Evolutionary conservation across 2,113 vertebrate genomes (phyloP).

Genomic region (Gnathonemus echidnorhynchus): DNA sequence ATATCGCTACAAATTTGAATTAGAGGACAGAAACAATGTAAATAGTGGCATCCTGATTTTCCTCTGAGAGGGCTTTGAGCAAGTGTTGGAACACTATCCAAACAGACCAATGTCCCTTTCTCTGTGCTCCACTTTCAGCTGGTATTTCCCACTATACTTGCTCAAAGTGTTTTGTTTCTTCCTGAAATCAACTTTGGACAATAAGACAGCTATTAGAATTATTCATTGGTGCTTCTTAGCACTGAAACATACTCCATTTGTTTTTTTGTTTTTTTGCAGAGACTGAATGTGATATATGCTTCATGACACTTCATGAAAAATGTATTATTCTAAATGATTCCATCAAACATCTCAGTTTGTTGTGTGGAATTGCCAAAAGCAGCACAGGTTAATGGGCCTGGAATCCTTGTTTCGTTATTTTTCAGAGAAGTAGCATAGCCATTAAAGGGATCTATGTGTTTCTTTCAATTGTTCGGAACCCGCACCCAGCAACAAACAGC

Average conservation of each 20-base stretch:
- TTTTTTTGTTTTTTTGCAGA: not conserved
- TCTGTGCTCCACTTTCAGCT: not conserved
- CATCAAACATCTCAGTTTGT: not conserved
- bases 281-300: not conserved
- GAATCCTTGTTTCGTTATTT: constrained; percentile 22
- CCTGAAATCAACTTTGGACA: not conserved
- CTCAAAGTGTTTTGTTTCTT: not conserved
- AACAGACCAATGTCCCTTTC: not conserved
- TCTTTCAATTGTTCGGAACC: not conserved
- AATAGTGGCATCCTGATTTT: not conserved
- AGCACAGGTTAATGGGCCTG: not conserved
- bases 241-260: not conserved
- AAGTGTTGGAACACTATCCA: not conserved
- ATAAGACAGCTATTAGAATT: not conserved
- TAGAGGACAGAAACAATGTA: not conserved
- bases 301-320: not conserved
- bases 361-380: not conserved
- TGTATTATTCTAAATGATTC: not conserved
- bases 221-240: not conserved
- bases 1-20: not conserved
- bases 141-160: not conserved
- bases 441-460: not conserved
- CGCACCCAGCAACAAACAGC: not conserved
- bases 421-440: not conserved
- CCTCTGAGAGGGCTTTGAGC: not conserved